Conservation (phyloP, 92 coral and sea anemone species). For the Actinernus sp. region DNA sequence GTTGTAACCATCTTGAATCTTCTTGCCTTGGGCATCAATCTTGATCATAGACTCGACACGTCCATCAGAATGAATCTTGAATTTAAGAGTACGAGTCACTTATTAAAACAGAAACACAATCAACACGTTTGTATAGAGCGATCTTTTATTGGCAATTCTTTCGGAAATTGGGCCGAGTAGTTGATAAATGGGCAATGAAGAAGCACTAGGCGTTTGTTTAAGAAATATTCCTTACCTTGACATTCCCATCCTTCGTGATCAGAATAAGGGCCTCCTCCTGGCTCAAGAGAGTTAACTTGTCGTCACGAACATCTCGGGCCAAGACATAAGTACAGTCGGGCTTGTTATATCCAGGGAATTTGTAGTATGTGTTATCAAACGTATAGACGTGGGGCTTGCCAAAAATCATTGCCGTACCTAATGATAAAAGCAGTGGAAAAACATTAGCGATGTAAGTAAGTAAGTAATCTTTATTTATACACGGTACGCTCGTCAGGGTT, state of each 20-base stretch:
- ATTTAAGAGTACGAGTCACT: no score
- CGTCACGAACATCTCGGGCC: slow-evolving; percentile 93
- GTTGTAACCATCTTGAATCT: slow-evolving; percentile 62
- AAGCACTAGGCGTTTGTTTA: no score
- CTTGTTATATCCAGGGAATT: slow-evolving; percentile 91
- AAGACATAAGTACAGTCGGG: slow-evolving; percentile 90
- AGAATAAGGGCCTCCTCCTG: slow-evolving; percentile 91
- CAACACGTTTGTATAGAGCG: no score
- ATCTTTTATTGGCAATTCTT: no score
- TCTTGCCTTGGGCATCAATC: slow-evolving; percentile 69
- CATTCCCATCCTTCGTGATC: slow-evolving; percentile 79
- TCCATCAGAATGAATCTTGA: slow-evolving; percentile 79
- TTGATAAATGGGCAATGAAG: no score
- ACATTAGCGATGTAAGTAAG: no score
- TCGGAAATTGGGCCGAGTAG: no score
- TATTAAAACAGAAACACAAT: no score
- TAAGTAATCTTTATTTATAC: no score
- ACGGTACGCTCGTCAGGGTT: no score
- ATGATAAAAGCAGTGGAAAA: not conserved
- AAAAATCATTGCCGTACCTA: slow-evolving; percentile 98
- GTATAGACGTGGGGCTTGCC: slow-evolving; percentile 97
- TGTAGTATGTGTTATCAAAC: slow-evolving; percentile 86
- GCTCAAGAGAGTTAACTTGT: slow-evolving; percentile 92
- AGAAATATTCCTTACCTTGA: slow-evolving; percentile 77
- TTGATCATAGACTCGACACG: slow-evolving; percentile 88